Conservation (phyloP, 1,140 invertebrate genomes). For the Drosophila albomicans region DNA sequence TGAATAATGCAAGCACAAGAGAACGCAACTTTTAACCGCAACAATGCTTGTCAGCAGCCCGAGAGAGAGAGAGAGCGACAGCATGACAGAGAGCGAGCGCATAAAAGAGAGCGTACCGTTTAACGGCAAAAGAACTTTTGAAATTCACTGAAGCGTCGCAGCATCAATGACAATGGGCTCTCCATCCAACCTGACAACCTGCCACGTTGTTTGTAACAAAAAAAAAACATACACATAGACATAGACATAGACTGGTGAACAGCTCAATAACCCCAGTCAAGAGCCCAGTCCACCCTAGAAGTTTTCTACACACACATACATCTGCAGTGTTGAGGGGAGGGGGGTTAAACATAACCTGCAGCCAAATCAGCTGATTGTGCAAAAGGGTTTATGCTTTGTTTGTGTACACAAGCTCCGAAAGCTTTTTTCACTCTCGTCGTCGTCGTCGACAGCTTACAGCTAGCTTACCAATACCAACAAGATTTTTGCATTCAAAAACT, state of each 20-base stretch:
- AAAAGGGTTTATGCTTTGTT: slow-evolving; percentile 8
- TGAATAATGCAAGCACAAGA: slow-evolving; percentile 59
- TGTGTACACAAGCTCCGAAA: slow-evolving; percentile 23
- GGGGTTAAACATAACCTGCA: not conserved
- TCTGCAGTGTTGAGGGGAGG: not conserved
- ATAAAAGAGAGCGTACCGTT: slow-evolving; percentile 33
- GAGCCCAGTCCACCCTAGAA: not conserved
- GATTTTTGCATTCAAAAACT: slow-evolving; percentile 23
- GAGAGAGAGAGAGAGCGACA: slow-evolving; percentile 6
- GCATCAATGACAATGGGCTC: slow-evolving; percentile 42
- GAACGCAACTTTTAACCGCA: slow-evolving; percentile 21
- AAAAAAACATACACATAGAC: not conserved
- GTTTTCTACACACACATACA: not conserved
- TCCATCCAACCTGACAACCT: slow-evolving; percentile 59
- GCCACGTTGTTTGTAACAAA: slow-evolving; percentile 65
- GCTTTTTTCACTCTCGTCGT: slow-evolving; percentile 1
- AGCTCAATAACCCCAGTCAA: slow-evolving; percentile 15
- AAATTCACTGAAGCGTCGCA: slow-evolving; percentile 71
- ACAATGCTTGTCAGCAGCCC: slow-evolving; percentile 29
- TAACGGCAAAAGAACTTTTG: slow-evolving; percentile 78
- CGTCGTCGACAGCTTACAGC: slow-evolving; percentile 11
- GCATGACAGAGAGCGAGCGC: not conserved
- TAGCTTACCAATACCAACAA: slow-evolving; percentile 37
- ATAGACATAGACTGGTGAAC: slow-evolving; percentile 8
- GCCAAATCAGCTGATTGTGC: slow-evolving; percentile 20